phyloP scores from a whole-genome alignment of 2,888 invertebrate genomes.

The Oxycera nigricornis region DNA sequence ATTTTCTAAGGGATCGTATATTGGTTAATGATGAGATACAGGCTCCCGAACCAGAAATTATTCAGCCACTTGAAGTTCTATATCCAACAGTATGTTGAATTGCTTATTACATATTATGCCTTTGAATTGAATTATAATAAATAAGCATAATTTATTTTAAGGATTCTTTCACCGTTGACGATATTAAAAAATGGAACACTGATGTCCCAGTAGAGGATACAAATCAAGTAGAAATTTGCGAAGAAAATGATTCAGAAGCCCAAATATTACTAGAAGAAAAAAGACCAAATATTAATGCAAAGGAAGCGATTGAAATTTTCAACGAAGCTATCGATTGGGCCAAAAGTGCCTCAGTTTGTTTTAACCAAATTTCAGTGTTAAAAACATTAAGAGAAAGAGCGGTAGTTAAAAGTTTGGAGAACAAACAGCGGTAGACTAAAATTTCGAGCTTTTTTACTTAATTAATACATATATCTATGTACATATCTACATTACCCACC shows the following conservation, averaged over 20 bases:
- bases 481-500: too few species aligned
- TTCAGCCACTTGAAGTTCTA: slow-evolving; percentile 8
- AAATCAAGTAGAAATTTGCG: slow-evolving; percentile 1
- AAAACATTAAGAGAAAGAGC: slow-evolving; percentile 15
- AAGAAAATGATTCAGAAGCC: background rate
- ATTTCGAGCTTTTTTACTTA: background rate
- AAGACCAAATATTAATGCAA: slow-evolving; percentile 13
- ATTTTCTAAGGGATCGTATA: too few species aligned
- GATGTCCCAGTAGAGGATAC: background rate
- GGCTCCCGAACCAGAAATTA: background rate
- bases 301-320: slow-evolving; percentile 6
- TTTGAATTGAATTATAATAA: slow-evolving; percentile 4
- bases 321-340: slow-evolving; percentile 6
- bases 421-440: background rate
- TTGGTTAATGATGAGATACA: too few species aligned
- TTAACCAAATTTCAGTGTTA: background rate
- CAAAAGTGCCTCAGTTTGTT: background rate
- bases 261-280: slow-evolving; percentile 6
- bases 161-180: slow-evolving; percentile 12
- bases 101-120: slow-evolving; percentile 15
- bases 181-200: slow-evolving; percentile 11
- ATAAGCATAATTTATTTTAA: background rate
- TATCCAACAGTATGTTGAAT: background rate
- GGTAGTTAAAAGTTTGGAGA: slow-evolving; percentile 8
- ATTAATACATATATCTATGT: background rate